These are phyloP conservation scores for Galaxea fascicularis DNA, from an alignment of 92 coral and sea anemone genomes.

Conservation along the genomic window DNA sequence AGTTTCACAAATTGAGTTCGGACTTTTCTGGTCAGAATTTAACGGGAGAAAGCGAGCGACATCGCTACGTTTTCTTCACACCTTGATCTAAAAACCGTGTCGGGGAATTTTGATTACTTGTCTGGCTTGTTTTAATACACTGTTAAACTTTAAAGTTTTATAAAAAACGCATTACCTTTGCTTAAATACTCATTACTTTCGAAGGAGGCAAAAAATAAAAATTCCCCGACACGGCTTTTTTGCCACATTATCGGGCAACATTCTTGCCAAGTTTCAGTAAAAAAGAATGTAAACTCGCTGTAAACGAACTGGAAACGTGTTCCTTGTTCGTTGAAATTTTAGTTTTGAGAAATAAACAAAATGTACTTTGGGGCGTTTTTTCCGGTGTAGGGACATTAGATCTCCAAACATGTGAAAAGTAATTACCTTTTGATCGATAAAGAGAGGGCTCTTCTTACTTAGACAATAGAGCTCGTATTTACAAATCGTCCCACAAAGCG, in stretches of 20 bases:
- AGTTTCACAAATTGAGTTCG: neutral
- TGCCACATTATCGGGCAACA: conserved; percentile 7
- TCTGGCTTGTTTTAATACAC: no score
- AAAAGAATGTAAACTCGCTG: conserved; percentile 1
- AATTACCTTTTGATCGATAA: conserved; percentile 11
- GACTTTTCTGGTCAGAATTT: no score
- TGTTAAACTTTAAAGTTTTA: no score
- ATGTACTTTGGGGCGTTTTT: neutral
- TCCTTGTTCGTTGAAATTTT: neutral
- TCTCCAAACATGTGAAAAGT: no score
- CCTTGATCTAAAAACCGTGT: neutral
- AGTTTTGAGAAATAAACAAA: neutral
- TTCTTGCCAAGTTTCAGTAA: neutral
- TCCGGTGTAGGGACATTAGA: neutral
- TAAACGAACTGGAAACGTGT: neutral
- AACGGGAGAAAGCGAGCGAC: neutral
- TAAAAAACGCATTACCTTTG: no score
- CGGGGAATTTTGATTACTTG: no score
- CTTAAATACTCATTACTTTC: no score
- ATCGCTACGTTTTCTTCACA: neutral
- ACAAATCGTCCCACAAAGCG: neutral
- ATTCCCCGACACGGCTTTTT: neutral
- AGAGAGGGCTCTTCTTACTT: neutral
- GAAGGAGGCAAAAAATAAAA: no score
- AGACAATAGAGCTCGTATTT: conserved; percentile 14